Evolutionary conservation across 2,113 vertebrate species (phyloP).

Genomic region (Ascaphus truei): DNA sequence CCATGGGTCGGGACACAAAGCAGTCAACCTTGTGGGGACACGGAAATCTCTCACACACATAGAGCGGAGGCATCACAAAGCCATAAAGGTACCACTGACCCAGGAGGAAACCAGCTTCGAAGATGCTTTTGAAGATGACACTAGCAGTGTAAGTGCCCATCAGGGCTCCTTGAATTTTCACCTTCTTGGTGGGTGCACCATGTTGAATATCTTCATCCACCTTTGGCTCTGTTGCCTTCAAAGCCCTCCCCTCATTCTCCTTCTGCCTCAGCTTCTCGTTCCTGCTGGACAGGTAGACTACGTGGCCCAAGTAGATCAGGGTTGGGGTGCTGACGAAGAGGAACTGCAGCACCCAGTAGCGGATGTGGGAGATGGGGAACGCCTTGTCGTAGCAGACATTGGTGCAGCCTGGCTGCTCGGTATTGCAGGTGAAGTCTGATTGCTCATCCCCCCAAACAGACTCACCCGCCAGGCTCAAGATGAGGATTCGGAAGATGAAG

Average conservation of each 20-base stretch:
- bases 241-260: background rate
- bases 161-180: constrained; percentile 19
- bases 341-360: constrained; percentile 32
- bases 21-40: constrained; percentile 74
- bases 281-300: constrained; percentile 22
- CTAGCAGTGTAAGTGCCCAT: constrained; percentile 61
- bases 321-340: constrained; percentile 30
- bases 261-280: background rate
- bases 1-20: constrained; percentile 75
- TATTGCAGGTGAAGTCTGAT: constrained; percentile 35
- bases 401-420: constrained; percentile 24
- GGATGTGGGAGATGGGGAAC: constrained; percentile 27
- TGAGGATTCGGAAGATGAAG: constrained; percentile 30
- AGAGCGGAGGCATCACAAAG: constrained; percentile 69
- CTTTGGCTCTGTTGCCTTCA: background rate
- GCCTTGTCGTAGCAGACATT: constrained; percentile 35
- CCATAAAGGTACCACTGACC: constrained; percentile 77
- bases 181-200: background rate
- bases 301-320: constrained; percentile 26
- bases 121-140: constrained; percentile 64
- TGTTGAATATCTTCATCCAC: background rate
- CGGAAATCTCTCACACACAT: constrained; percentile 61
- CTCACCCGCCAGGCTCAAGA: constrained; percentile 29
- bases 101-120: constrained; percentile 65
- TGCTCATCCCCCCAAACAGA: constrained; percentile 38